These are phyloP conservation scores for Phrynocephalus forsythii DNA, from an alignment of 2,797 vertebrate genomes.

Conservation along the genomic window DNA sequence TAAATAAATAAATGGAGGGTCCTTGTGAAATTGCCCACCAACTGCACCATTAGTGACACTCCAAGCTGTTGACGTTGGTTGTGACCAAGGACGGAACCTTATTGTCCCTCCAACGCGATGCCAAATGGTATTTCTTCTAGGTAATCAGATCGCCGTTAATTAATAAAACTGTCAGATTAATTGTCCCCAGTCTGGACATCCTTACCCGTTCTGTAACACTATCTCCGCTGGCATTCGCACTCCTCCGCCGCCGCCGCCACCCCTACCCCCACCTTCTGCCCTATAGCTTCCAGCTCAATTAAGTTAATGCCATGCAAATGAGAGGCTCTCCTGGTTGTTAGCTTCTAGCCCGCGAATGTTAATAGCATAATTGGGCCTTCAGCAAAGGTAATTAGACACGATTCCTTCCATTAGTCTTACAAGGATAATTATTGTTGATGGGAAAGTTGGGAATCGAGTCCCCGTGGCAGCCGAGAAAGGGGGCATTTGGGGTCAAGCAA, in stretches of 20 bases:
- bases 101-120: constrained; percentile 41
- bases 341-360: constrained; percentile 86
- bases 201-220: constrained; percentile 90
- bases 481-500: constrained; percentile 73
- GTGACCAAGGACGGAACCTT: neutral
- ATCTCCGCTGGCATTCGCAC: constrained; percentile 79
- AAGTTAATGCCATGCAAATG: constrained; percentile 98
- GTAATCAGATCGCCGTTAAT: constrained; percentile 94
- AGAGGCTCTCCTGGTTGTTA: constrained; percentile 89
- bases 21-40: neutral
- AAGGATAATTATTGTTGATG: constrained; percentile 85
- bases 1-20: too few species aligned
- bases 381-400: constrained; percentile 89
- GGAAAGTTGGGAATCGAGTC: constrained; percentile 72
- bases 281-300: constrained; percentile 88
- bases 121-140: constrained; percentile 75
- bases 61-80: constrained; percentile 26
- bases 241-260: neutral
- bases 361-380: constrained; percentile 96
- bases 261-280: constrained; percentile 62
- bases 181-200: constrained; percentile 86
- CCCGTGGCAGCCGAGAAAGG: constrained; percentile 66
- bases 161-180: constrained; percentile 96
- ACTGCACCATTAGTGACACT: constrained; percentile 48
- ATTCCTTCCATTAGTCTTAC: constrained; percentile 88